Conservation (phyloP, 1,140 invertebrate genomes). For the Drosophila obscura region DNA sequence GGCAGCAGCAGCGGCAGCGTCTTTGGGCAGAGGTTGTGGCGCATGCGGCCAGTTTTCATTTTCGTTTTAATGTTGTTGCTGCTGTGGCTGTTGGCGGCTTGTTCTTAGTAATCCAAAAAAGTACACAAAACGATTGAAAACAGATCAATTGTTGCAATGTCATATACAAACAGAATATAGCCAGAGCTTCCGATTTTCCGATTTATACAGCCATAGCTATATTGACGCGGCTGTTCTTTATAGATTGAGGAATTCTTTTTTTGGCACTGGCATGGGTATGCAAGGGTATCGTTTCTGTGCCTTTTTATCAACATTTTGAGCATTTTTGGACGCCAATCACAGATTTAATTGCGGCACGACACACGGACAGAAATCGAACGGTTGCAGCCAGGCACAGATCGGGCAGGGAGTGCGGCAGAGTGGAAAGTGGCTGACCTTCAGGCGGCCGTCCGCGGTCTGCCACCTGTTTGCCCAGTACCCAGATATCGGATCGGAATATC, state of each 20-base stretch:
- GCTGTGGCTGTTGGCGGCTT: not conserved
- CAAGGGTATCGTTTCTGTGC: constrained; percentile 1
- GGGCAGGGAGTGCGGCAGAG: not conserved
- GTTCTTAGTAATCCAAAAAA: constrained; percentile 18
- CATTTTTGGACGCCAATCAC: constrained; percentile 22
- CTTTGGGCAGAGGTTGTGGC: constrained; percentile 35
- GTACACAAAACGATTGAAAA: not conserved
- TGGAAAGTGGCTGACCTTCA: constrained; percentile 69
- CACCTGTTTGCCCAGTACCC: constrained; percentile 65
- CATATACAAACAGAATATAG: too few relatives aligned
- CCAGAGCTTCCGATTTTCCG: too few relatives aligned
- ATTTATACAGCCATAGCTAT: too few relatives aligned
- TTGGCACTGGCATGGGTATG: too few relatives aligned
- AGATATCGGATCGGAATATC: constrained; percentile 9
- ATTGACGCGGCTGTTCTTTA: too few relatives aligned
- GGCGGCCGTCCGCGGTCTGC: constrained; percentile 1
- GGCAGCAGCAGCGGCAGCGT: too few relatives aligned
- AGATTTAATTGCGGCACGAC: constrained; percentile 15
- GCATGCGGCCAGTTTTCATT: constrained; percentile 60
- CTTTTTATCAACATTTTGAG: constrained; percentile 2
- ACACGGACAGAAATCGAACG: constrained; percentile 12
- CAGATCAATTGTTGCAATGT: too few relatives aligned
- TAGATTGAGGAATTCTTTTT: too few relatives aligned
- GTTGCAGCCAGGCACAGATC: constrained; percentile 21
- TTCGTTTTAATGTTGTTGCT: constrained; percentile 45